A percentile compares a stretch with the other conserved stretches of the same genome.
phyloP scores from a whole-genome alignment of 2,113 vertebrate species.

The Platichthys flesus region DNA sequence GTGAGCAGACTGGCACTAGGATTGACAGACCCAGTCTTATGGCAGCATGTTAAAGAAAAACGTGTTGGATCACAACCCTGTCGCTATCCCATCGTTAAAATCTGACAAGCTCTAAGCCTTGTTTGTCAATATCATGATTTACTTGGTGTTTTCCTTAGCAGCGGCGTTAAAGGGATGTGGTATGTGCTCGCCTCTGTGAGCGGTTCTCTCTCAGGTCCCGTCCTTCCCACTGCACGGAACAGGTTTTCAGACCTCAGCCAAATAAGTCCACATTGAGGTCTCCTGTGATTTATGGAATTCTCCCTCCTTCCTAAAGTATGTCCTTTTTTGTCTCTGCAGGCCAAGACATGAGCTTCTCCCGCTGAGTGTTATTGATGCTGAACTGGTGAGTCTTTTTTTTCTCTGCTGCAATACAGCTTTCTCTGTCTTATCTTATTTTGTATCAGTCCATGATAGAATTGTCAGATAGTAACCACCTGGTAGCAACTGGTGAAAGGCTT shows the following conservation, averaged over 20 bases:
- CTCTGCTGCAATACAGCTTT: not conserved
- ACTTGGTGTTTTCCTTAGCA: conserved; percentile 55
- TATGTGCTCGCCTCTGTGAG: conserved; percentile 26
- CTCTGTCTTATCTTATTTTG: too few relatives aligned
- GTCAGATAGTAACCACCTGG: too few relatives aligned
- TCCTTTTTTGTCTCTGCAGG: conserved; percentile 76
- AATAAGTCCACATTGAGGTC: conserved; percentile 62
- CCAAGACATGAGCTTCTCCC: conserved; percentile 72
- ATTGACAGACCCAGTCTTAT: conserved; percentile 19
- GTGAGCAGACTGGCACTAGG: conserved; percentile 8
- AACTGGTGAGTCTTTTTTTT: conserved; percentile 78
- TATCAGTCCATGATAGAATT: not conserved
- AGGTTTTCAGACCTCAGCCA: conserved; percentile 51
- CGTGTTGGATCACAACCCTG: conserved; percentile 37
- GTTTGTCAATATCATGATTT: conserved; percentile 49
- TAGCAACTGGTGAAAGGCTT: too few relatives aligned
- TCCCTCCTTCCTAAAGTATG: conserved; percentile 47
- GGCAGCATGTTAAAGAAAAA: conserved; percentile 31
- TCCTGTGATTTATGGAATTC: conserved; percentile 54
- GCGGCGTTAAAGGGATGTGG: not conserved
- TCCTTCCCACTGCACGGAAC: not conserved
- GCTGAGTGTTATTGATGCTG: conserved; percentile 74
- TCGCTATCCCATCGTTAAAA: conserved; percentile 23
- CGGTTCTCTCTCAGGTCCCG: conserved; percentile 7
- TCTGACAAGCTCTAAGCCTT: conserved; percentile 2